Evolutionary conservation across 2,113 vertebrate species (phyloP).

Genomic region (Anoura caudifer): DNA sequence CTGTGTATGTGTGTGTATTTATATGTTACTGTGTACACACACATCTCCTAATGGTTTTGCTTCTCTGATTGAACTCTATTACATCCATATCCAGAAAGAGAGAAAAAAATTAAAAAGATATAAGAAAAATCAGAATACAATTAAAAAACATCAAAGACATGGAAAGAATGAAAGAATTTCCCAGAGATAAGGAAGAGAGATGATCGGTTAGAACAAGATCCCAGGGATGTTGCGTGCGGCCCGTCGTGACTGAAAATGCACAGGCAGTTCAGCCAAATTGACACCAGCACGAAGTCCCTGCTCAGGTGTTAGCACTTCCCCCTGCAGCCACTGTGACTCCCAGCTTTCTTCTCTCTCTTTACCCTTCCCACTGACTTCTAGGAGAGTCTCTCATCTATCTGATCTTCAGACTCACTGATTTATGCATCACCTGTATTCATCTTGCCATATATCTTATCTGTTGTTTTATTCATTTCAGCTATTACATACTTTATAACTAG

Average conservation of each 20-base stretch:
- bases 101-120: not conserved
- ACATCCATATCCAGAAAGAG: not conserved
- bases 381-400: not conserved
- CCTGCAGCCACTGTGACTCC: not conserved
- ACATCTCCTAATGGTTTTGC: too few relatives aligned
- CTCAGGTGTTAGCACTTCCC: not conserved
- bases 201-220: not conserved
- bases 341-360: not conserved
- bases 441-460: not conserved
- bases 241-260: not conserved
- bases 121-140: not conserved
- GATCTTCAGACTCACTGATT: not conserved
- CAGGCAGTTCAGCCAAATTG: not conserved
- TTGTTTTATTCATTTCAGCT: not conserved
- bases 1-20: not conserved
- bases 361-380: not conserved
- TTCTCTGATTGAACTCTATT: not conserved
- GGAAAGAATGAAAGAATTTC: not conserved
- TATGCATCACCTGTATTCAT: not conserved
- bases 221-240: not conserved
- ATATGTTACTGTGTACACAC: not conserved
- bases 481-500: not conserved
- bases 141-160: not conserved
- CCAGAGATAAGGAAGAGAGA: not conserved
- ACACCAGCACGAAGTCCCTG: not conserved